A percentile compares a stretch with the other conserved stretches of the same genome.
These are phyloP conservation scores for Cranoglanis bouderius DNA, from an alignment of 2,113 vertebrate species.

Conservation along the genomic window DNA sequence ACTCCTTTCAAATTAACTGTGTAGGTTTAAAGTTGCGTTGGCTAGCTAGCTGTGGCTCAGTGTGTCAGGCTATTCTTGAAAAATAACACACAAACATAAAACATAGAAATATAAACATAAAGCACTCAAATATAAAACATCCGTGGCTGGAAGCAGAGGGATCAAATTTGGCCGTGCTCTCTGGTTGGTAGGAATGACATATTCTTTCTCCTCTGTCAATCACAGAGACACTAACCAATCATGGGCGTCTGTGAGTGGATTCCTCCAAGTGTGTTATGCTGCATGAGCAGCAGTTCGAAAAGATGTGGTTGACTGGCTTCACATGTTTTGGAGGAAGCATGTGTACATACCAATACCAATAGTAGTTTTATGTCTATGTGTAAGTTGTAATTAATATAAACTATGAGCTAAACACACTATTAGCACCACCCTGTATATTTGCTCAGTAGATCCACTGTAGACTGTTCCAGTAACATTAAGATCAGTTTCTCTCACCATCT, in stretches of 20 bases:
- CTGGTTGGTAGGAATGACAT: not conserved
- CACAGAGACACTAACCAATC: not conserved
- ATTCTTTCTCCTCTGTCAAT: not conserved
- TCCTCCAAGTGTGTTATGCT: too few species aligned
- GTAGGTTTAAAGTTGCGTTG: too few species aligned
- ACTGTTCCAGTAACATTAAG: not conserved
- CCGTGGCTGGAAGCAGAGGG: not conserved
- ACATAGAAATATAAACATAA: not conserved
- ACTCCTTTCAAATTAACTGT: too few species aligned
- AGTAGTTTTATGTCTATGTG: not conserved
- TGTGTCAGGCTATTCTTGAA: too few species aligned
- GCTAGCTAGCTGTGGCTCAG: too few species aligned
- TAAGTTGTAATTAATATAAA: not conserved
- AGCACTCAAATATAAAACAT: not conserved
- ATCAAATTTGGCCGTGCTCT: not conserved
- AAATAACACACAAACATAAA: not conserved
- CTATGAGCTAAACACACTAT: not conserved
- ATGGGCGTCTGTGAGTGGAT: too few species aligned
- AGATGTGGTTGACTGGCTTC: too few species aligned
- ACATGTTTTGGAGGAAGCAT: too few species aligned
- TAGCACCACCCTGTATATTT: not conserved
- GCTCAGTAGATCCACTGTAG: not conserved
- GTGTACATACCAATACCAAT: not conserved
- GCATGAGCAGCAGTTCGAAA: too few species aligned
- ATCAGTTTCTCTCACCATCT: conserved; percentile 53